phyloP scores from a whole-genome alignment of 2,797 vertebrate genomes.

The Forpus xanthops region DNA sequence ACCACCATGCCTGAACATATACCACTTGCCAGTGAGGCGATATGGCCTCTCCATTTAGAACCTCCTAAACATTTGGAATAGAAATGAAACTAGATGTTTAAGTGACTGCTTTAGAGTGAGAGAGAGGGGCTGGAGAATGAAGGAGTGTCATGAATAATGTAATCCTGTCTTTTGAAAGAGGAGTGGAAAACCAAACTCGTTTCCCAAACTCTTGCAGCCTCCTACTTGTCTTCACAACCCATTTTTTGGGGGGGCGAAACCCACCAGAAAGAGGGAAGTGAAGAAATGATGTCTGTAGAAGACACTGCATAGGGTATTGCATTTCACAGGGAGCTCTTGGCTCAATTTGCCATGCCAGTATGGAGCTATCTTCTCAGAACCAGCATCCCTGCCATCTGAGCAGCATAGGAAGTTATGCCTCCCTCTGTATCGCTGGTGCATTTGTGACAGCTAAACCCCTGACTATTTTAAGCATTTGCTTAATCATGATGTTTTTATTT shows the following conservation, averaged over 20 bases:
- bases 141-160: neutral
- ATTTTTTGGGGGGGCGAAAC: neutral
- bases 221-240: neutral
- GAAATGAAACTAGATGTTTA: neutral
- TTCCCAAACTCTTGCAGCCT: neutral
- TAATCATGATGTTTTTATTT: conserved; percentile 24
- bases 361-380: neutral
- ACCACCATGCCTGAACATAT: too few species aligned
- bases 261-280: neutral
- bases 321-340: neutral
- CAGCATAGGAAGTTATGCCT: neutral
- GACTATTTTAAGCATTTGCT: conserved; percentile 5
- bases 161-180: neutral
- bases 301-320: neutral
- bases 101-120: neutral
- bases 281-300: neutral
- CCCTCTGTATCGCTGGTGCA: neutral
- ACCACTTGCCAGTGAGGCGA: neutral
- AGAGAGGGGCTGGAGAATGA: neutral
- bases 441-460: neutral
- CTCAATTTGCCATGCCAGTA: neutral
- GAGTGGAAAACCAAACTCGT: neutral
- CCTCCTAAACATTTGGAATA: neutral
- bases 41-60: neutral
- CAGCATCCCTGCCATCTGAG: neutral